Evolutionary conservation across 2,797 vertebrate genomes (phyloP), one percentile per base, ranked within the genome.

Genomic region (Morus bassanus): DNA sequence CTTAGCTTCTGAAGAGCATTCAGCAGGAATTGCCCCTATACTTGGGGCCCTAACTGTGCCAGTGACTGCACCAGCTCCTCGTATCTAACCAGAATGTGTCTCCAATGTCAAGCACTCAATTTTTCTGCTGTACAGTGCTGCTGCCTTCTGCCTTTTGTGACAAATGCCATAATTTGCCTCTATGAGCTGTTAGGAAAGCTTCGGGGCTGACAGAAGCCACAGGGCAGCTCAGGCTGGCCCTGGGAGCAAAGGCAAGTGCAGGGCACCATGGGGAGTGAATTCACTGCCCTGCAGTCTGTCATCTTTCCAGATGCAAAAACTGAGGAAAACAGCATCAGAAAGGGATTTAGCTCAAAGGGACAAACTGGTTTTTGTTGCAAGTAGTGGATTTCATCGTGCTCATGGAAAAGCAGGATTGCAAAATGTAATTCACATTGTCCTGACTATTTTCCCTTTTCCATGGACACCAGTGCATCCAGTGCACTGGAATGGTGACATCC

Each of bases 31-130:
- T 69, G 5, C 4, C 9, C 11, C 31, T 28, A 3, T 5, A 7
- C 10, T 4, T 18, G 13, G 5, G 3, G 27, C 5, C 37, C 50
- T n/a, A 23, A 45, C 28, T 27, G 13, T 70, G 37, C 19, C 76
- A 63, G 24, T 23, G 43, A 13, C 39, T 14, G 21, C 16, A 15
- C 16, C 4, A 6, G 53, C 35, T 76, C 41, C 54, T 76, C 23
- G 3, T 2, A 17, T 9, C 54, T 25, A 30, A 48, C 24, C 27
- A 68, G 43, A 88, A 39, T 0, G 3, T 3, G 5, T 59, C 46
- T 75, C 24, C 35, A 37, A 4, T 46, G 31, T 41, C 28, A 54
- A 0, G 2, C 48, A 30, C 25, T 17, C 2, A 0, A 8, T 37
- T 79, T 35, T 50, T 68, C 22, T 78, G 18, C 65, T 57, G 18